Conservation (phyloP, 2,888 invertebrate genomes). For the Sesia apiformis region DNA sequence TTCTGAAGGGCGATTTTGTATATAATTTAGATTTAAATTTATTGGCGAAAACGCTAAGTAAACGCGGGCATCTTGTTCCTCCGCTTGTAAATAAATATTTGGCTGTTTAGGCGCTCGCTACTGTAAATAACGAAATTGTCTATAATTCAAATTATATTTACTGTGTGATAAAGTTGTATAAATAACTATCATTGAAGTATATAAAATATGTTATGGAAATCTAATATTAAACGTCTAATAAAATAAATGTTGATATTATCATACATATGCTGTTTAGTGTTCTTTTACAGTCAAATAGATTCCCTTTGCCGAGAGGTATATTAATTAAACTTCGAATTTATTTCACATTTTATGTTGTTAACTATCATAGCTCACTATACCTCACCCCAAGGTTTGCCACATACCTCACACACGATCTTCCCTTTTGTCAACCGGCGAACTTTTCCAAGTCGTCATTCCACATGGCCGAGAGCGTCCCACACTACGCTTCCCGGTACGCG, state of each 20-base stretch:
- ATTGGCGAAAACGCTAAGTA: conserved; percentile 13
- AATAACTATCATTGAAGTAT: conserved; percentile 15
- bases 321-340: too few relatives aligned
- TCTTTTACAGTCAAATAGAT: too few relatives aligned
- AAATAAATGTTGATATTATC: conserved; percentile 30
- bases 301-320: too few relatives aligned
- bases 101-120: conserved; percentile 3
- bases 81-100: conserved; percentile 29
- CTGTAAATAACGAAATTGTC: not conserved
- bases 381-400: too few relatives aligned
- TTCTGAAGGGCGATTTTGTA: conserved; percentile 17
- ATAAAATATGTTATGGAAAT: conserved; percentile 18
- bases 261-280: too few relatives aligned
- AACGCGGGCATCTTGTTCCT: conserved; percentile 14
- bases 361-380: too few relatives aligned
- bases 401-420: too few relatives aligned
- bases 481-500: too few relatives aligned
- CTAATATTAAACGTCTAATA: conserved; percentile 28
- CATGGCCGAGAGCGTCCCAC: too few relatives aligned
- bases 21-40: conserved; percentile 19
- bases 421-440: too few relatives aligned
- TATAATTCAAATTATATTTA: conserved; percentile 1
- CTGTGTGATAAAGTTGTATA: conserved; percentile 13
- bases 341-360: too few relatives aligned
- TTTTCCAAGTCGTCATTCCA: too few relatives aligned